phyloP scores from a whole-genome alignment of 2,888 invertebrate genomes.

The Cheilosia pagana region DNA sequence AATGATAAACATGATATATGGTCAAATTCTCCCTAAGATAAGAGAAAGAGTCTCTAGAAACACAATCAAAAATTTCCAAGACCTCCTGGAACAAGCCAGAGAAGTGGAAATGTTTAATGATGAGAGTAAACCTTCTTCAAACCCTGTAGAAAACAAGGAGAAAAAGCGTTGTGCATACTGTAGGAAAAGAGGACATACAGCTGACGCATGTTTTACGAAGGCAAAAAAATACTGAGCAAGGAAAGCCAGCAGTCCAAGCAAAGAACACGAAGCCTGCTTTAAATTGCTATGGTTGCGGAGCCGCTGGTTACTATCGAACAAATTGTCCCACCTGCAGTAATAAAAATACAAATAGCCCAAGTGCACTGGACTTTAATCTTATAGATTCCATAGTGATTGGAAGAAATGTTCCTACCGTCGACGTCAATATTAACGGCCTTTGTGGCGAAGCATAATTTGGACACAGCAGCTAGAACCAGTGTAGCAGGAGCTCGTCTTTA shows the following conservation, averaged over 20 bases:
- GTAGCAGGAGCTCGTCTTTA: constrained; percentile 66
- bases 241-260: constrained; percentile 26
- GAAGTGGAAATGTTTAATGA: constrained; percentile 7
- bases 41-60: background rate
- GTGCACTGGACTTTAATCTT: constrained; percentile 8
- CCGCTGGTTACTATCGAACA: constrained; percentile 14
- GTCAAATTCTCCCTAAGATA: background rate
- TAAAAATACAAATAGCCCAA: constrained; percentile 21
- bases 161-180: constrained; percentile 24
- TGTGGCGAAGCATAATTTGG: constrained; percentile 66
- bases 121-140: background rate
- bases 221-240: constrained; percentile 5
- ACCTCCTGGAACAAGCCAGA: constrained; percentile 27
- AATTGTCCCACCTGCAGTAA: constrained; percentile 33
- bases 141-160: background rate
- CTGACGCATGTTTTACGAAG: background rate
- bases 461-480: constrained; percentile 72
- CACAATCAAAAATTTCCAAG: background rate
- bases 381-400: constrained; percentile 17
- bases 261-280: constrained; percentile 27
- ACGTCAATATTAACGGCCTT: constrained; percentile 51
- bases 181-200: constrained; percentile 7
- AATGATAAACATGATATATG: background rate
- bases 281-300: constrained; percentile 31
- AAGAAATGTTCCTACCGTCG: constrained; percentile 21